These are phyloP conservation scores for Bradysia coprophila DNA, from an alignment of 1,140 invertebrate genomes.

Conservation along the genomic window DNA sequence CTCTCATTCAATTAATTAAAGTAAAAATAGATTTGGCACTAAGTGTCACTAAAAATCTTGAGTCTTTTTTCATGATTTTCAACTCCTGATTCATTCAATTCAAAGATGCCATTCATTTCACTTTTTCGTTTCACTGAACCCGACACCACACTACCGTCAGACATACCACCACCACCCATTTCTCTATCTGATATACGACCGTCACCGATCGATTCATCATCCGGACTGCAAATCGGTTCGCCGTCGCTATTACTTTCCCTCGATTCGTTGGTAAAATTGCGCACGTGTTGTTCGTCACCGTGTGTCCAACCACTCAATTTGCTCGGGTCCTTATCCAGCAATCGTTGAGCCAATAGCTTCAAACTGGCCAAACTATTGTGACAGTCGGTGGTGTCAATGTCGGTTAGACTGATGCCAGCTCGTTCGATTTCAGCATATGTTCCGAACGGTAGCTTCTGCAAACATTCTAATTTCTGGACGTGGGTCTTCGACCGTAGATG, in stretches of 20 bases:
- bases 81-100: background rate
- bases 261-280: too few relatives aligned
- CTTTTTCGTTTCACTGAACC: too few relatives aligned
- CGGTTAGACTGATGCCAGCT: slow-evolving; percentile 73
- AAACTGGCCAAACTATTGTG: slow-evolving; percentile 76
- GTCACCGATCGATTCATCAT: too few relatives aligned
- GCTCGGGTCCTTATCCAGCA: slow-evolving; percentile 64
- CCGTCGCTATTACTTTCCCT: background rate
- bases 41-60: background rate
- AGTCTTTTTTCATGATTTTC: background rate
- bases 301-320: slow-evolving; percentile 47
- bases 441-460: slow-evolving; percentile 87
- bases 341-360: slow-evolving; percentile 56
- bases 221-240: background rate
- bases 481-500: slow-evolving; percentile 94
- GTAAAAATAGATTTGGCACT: background rate
- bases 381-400: slow-evolving; percentile 87
- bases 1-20: too few relatives aligned
- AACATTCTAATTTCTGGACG: slow-evolving; percentile 84
- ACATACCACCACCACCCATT: too few relatives aligned
- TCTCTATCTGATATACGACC: too few relatives aligned
- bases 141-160: too few relatives aligned
- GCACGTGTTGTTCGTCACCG: too few relatives aligned
- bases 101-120: background rate
- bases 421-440: slow-evolving; percentile 88